A percentile compares a stretch with the other conserved stretches of the same genome.
Evolutionary conservation across 2,113 vertebrate genomes (phyloP).

Genomic region (Zosterops hypoxanthus): DNA sequence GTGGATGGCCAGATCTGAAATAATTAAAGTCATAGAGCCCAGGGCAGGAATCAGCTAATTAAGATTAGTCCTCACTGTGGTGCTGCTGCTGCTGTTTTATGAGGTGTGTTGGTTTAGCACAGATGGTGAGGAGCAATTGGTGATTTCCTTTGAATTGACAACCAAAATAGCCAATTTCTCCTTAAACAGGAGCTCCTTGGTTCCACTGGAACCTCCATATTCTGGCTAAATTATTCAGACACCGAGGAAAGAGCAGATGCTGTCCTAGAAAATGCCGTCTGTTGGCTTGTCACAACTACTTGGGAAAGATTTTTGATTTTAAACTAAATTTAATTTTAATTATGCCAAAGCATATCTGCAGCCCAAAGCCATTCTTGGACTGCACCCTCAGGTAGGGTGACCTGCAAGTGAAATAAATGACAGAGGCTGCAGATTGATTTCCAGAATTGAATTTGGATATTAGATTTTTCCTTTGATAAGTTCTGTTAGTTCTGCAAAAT

Average conservation of each 20-base stretch:
- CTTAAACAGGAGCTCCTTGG: neutral
- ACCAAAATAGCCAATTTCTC: neutral
- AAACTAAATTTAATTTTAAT: neutral
- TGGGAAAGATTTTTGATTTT: neutral
- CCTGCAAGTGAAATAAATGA: neutral
- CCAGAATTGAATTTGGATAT: neutral
- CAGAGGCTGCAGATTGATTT: neutral
- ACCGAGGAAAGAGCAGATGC: conserved; percentile 22
- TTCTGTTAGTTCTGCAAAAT: neutral
- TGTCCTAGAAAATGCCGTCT: conserved; percentile 47
- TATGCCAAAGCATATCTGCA: neutral
- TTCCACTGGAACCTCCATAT: neutral
- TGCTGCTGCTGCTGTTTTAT: accelerated
- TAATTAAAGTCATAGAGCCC: neutral
- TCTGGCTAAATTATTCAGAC: conserved; percentile 12
- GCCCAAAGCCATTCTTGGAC: neutral
- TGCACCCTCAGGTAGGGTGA: neutral
- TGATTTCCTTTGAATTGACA: no score
- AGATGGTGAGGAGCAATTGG: no score
- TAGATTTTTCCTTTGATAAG: neutral
- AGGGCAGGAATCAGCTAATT: neutral
- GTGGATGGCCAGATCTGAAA: neutral
- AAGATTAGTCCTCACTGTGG: accelerated
- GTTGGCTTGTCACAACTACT: conserved; percentile 40
- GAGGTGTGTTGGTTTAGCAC: no score